Percentiles rank a stretch among this genome's conserved stretches.
Conservation (phyloP, 2,113 vertebrate species). For the Hippopotamus amphibius region DNA sequence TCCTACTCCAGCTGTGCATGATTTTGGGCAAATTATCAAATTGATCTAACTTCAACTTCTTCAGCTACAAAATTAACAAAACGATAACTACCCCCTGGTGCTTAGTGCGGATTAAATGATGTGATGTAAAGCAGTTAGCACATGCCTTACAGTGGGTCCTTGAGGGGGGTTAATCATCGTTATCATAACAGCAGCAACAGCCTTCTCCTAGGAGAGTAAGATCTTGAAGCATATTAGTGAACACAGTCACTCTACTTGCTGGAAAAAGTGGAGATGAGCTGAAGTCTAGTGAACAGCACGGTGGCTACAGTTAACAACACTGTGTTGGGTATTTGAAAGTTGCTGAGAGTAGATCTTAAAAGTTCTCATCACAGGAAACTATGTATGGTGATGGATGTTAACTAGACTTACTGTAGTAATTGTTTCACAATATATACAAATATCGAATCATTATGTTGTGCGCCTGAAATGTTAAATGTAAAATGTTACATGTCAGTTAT, state of each 20-base stretch:
- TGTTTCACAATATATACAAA: background rate
- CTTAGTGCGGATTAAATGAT: background rate
- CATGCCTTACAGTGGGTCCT: background rate
- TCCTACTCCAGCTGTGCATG: background rate
- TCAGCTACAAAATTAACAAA: background rate
- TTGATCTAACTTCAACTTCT: background rate
- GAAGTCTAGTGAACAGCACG: no score
- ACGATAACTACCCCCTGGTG: background rate
- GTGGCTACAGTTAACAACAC: background rate
- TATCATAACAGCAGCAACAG: background rate
- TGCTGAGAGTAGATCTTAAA: background rate
- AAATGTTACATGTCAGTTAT: background rate
- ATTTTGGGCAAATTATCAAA: background rate
- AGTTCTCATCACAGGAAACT: background rate
- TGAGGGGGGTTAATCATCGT: background rate
- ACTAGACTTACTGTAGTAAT: background rate
- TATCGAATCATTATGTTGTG: background rate
- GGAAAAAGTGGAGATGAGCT: background rate
- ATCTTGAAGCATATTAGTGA: background rate
- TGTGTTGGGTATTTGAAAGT: background rate
- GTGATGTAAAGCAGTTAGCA: background rate
- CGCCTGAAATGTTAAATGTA: background rate
- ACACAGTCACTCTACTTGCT: background rate
- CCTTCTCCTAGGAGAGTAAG: background rate
- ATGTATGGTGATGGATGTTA: background rate